Base-by-base conservation (phyloP, 2,888 invertebrate species). In the Alitta virens region DNA sequence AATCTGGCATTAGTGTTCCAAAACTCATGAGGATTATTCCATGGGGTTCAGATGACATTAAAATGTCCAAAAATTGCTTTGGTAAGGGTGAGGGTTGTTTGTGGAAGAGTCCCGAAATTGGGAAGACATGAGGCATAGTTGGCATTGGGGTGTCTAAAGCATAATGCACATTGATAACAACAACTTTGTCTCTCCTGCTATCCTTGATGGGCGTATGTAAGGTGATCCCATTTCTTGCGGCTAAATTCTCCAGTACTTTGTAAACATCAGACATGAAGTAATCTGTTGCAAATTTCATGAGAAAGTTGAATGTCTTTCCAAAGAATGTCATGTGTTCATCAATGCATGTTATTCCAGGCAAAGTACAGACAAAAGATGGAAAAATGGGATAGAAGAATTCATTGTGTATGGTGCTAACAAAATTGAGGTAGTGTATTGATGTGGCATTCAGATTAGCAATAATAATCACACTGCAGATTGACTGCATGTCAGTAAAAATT, bases 1-100 rank as follows among this genome's bases (percentile, higher is more conserved):
- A 18, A 16, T 42, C 24, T 7, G 56, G 46, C 24, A 56, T 21
- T 21, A 56, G 38, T 16, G 56, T 38, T 1, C 56, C 56, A 56
- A 56, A 56, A 9, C 43, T 56, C 16, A 56, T 46, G 2, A 56
- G 24, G n/a, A 56, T 40, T n/a, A 56, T n/a, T n/a, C 56, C 56
- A 46, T 42, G 42, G 14, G 21, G 43, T 1, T 1, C 12, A 14
- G 56, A 56, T 9, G 38, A 27, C 1, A 46, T 24, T 5, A 56
- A n/a, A 43, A 46, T 38, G 3, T 16, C n/a, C 1, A 2, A 23
- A 1, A 56, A 3, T 12, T 46, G 26, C 12, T n/a, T 25, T 43
- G 56, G 56, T 1, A 56, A 9, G 14, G 46, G 46, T 43, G 42
- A 46, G 2, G 56, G 25, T 46, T 3, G 21, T 5, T 16, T 43